These are phyloP conservation scores for Arvicola amphibius DNA, from an alignment of 2,797 vertebrate genomes.

Conservation along the genomic window DNA sequence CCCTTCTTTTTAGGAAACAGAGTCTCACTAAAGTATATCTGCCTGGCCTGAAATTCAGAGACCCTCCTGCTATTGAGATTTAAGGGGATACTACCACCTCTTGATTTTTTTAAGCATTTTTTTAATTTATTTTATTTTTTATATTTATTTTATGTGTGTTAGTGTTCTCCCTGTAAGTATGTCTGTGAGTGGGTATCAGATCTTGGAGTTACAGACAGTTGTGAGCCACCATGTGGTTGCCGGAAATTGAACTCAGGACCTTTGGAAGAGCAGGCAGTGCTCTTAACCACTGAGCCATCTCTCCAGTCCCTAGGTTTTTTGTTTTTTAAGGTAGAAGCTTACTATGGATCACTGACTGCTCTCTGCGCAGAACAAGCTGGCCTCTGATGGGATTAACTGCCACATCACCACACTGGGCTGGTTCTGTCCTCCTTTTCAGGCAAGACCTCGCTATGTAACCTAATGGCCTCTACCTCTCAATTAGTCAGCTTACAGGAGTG, in stretches of 20 bases:
- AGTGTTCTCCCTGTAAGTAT: no score
- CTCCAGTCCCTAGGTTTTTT: neutral
- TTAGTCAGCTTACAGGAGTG: neutral
- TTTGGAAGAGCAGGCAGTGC: no score
- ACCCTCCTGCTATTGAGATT: neutral
- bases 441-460: neutral
- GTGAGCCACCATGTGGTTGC: no score
- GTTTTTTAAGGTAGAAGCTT: neutral
- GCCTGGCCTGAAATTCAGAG: neutral
- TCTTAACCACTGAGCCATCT: no score
- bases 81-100: neutral
- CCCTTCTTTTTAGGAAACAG: neutral
- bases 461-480: neutral
- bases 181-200: no score
- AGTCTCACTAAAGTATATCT: neutral
- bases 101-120: neutral
- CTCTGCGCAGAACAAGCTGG: neutral
- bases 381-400: neutral
- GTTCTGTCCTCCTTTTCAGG: neutral
- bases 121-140: no score
- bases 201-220: no score
- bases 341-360: neutral
- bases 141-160: no score
- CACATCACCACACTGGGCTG: neutral
- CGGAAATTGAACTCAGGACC: no score